Evolutionary conservation across 2,888 invertebrate species (phyloP).

Genomic region (Orchesellides sinensis): DNA sequence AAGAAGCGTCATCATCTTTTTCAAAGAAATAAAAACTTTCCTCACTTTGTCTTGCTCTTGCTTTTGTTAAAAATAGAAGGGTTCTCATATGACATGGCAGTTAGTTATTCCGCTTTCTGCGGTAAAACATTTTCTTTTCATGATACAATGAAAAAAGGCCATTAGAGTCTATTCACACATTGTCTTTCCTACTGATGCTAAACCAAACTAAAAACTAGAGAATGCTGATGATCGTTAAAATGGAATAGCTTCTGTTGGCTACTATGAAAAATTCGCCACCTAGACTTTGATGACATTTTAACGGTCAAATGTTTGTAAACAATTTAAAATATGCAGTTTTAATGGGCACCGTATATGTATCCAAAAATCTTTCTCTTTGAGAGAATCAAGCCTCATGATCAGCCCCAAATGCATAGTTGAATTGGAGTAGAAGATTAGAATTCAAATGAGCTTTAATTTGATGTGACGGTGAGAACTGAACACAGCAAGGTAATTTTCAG

Average conservation of each 20-base stretch:
- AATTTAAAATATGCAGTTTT: not conserved
- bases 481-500: slow-evolving; percentile 1
- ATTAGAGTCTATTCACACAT: not conserved
- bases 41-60: slow-evolving; percentile 33
- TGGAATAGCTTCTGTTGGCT: not conserved
- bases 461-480: not conserved
- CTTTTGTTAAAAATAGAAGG: slow-evolving; percentile 33
- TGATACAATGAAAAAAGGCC: not conserved
- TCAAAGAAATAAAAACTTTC: slow-evolving; percentile 41
- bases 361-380: not conserved
- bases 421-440: not conserved
- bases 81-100: slow-evolving; percentile 42
- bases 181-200: slow-evolving; percentile 12
- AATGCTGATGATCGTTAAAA: not conserved
- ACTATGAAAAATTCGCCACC: not conserved
- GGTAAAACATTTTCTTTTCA: slow-evolving; percentile 39
- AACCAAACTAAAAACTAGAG: not conserved
- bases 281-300: not conserved
- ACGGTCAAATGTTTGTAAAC: slow-evolving; percentile 7
- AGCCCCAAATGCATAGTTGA: not conserved
- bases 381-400: not conserved
- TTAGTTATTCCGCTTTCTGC: slow-evolving; percentile 29
- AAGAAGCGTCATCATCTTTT: slow-evolving; percentile 13
- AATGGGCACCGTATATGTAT: not conserved
- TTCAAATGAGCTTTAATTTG: not conserved